Conservation (phyloP, 1,140 invertebrate genomes). For the Achroia grisella region DNA sequence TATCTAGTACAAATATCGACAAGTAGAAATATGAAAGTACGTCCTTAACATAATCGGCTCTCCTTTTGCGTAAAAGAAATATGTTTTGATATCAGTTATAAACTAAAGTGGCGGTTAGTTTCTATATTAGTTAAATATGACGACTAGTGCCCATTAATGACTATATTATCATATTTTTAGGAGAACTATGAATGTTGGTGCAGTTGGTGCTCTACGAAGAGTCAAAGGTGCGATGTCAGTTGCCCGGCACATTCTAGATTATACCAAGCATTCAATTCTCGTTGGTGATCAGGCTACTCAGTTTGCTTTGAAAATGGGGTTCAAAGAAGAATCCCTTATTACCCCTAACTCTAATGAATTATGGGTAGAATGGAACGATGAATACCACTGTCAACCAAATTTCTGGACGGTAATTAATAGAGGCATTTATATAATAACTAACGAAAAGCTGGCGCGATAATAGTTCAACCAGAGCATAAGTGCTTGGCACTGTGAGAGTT, state of each 20-base stretch:
- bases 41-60: too few species aligned
- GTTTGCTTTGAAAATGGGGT: slow-evolving; percentile 95
- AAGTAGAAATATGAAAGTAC: too few species aligned
- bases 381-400: slow-evolving; percentile 95
- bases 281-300: slow-evolving; percentile 91
- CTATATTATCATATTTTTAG: slow-evolving; percentile 61
- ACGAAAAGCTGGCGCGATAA: too few species aligned
- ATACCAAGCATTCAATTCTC: slow-evolving; percentile 93
- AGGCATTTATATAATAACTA: too few species aligned
- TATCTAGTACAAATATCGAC: too few species aligned
- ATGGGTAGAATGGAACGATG: slow-evolving; percentile 85
- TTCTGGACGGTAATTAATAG: slow-evolving; percentile 91
- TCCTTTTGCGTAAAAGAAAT: too few species aligned
- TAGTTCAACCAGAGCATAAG: too few species aligned
- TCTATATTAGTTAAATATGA: too few species aligned
- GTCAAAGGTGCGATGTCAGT: slow-evolving; percentile 94
- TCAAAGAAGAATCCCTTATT: slow-evolving; percentile 83
- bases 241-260: slow-evolving; percentile 91
- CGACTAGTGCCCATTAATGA: too few species aligned
- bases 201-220: slow-evolving; percentile 86
- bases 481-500: too few species aligned
- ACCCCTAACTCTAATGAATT: slow-evolving; percentile 83
- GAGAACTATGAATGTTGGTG: slow-evolving; percentile 91
- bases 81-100: too few species aligned
- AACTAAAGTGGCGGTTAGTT: too few species aligned